These are phyloP conservation scores for Drosophila mettleri DNA, from an alignment of 2,888 invertebrate species.

Conservation along the genomic window DNA sequence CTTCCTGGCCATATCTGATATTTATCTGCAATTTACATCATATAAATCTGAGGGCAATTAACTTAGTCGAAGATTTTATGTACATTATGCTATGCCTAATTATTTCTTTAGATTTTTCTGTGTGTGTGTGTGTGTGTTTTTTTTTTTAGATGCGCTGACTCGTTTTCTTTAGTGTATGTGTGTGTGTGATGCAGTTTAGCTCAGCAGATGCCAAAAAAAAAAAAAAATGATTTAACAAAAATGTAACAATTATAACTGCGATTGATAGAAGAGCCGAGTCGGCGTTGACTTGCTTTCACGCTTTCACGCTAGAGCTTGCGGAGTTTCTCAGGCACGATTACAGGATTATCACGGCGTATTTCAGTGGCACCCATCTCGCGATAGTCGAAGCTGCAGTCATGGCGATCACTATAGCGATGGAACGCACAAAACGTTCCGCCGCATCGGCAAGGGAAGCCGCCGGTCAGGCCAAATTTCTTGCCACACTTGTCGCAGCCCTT, in stretches of 20 bases:
- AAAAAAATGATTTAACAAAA: conserved; percentile 23
- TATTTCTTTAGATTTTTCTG: background rate
- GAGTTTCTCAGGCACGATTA: conserved; percentile 49
- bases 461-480: conserved; percentile 66
- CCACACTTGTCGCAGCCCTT: conserved; percentile 66
- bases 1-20: too few relatives aligned
- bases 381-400: conserved; percentile 66
- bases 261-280: conserved; percentile 4
- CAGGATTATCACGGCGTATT: conserved; percentile 68
- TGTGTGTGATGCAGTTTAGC: conserved; percentile 4
- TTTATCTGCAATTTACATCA: background rate
- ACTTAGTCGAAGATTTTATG: conserved; percentile 23
- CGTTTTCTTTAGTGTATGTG: conserved; percentile 4
- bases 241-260: conserved; percentile 32
- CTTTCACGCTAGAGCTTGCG: conserved; percentile 44
- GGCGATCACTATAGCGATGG: conserved; percentile 70
- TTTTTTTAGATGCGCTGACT: conserved; percentile 11
- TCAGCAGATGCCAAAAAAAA: conserved; percentile 21
- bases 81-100: conserved; percentile 16
- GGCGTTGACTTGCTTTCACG: background rate
- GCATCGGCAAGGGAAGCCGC: conserved; percentile 62
- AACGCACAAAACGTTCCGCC: conserved; percentile 58
- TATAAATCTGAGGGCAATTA: background rate
- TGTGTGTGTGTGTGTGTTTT: conserved; percentile 20
- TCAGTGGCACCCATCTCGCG: conserved; percentile 62